Conservation (phyloP, 2,888 invertebrate genomes). For the Leptarthrus brevirostris region DNA sequence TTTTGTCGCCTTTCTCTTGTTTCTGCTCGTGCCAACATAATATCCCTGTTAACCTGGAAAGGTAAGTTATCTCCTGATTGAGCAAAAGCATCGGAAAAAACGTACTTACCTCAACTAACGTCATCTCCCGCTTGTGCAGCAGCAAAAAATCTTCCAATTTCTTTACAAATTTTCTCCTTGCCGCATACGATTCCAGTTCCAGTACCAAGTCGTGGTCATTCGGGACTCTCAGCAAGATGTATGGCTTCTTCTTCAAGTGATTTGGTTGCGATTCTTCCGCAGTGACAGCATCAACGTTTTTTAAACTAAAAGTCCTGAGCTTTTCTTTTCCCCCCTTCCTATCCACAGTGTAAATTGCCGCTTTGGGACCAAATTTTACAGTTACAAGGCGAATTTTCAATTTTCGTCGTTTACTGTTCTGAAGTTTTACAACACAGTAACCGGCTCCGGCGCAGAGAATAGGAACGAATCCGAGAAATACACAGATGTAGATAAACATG, state of each 20-base stretch:
- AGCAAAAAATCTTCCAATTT: constrained; percentile 87
- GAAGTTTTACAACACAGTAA: constrained; percentile 91
- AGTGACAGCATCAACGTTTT: constrained; percentile 80
- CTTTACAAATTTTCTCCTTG: constrained; percentile 85
- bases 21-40: constrained; percentile 91
- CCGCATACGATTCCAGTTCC: constrained; percentile 85
- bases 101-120: constrained; percentile 70
- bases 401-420: constrained; percentile 84
- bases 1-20: constrained; percentile 93
- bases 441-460: constrained; percentile 92
- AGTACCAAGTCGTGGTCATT: constrained; percentile 93
- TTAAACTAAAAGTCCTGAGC: constrained; percentile 82
- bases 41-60: constrained; percentile 74
- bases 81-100: constrained; percentile 10
- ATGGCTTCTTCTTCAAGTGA: constrained; percentile 79
- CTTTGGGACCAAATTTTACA: constrained; percentile 89
- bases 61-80: neutral
- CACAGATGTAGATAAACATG: constrained; percentile 95
- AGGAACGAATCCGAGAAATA: constrained; percentile 91
- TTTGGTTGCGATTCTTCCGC: constrained; percentile 88
- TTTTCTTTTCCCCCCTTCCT: constrained; percentile 95
- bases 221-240: constrained; percentile 83
- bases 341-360: constrained; percentile 86
- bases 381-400: constrained; percentile 87
- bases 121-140: constrained; percentile 84